Evolutionary conservation across 2,113 vertebrate species (phyloP), one percentile per base, ranked within the genome.

Genomic region (Gopherus flavomarginatus): DNA sequence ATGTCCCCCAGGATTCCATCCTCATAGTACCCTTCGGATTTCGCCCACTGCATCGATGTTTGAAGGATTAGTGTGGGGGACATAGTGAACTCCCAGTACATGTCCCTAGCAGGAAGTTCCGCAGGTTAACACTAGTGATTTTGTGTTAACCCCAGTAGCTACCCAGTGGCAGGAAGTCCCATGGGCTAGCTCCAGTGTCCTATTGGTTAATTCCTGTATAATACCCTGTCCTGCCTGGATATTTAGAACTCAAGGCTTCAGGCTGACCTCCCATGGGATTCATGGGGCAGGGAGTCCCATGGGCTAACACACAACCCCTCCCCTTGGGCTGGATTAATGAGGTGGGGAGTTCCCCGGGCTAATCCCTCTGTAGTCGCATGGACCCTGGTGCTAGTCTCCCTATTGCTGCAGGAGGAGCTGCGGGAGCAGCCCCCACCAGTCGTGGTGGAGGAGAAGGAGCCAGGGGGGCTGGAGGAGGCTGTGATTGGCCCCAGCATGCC

Each of bases 401-500:
- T 59, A 93, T 90, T 26, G 38, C 81, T 52, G 44, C 96, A 99
- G 99, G 98, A 98, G 83, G 99, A 99, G 80, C 98, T 97, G 26
- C 80, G 90, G 35, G 90, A 92, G 90, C 72, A 79, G 81, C 72
- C 56, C 3, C 80, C 81, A 1, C 90, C 90, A 7, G 97, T 97
- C 26, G 98, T 98, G 7, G 98, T 98, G 44, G 98, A 98, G 4
- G 98, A 98, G 94, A 77, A 77, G 17, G 90, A 92, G n/a, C 81
- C 90, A 1, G 47, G 11, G 4, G 90, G 85, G n/a, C 47, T 29
- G 6, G 90, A 92, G 47, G 90, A 92, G 81, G 86, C 96, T 5
- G 97, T 98, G 77, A 99, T 99, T 22, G 99, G 99, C 10, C 99
- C 99, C n/a, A 99, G 97, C 89, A 97, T 98, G 97, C 97, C 97